These are phyloP conservation scores for Ictalurus punctatus DNA, from an alignment of 2,113 vertebrate species.

Conservation along the genomic window DNA sequence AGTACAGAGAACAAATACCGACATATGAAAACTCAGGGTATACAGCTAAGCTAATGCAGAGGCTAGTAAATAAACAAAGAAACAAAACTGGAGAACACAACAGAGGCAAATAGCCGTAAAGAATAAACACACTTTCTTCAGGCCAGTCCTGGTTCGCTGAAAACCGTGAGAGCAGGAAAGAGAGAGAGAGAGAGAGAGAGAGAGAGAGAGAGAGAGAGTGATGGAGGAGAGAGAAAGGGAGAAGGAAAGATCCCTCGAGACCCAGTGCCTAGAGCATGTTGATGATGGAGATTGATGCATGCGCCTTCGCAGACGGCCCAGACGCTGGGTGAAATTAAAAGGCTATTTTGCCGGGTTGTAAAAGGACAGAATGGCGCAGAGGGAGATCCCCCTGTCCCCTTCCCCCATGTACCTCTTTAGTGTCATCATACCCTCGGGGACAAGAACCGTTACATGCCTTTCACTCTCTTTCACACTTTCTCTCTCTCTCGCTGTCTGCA, in stretches of 20 bases:
- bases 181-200: constrained; percentile 27
- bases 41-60: neutral
- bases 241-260: constrained; percentile 71
- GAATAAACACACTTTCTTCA: constrained; percentile 15
- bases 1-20: neutral
- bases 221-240: constrained; percentile 46
- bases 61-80: neutral
- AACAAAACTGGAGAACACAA: neutral
- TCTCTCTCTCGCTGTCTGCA: constrained; percentile 5
- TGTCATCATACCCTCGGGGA: constrained; percentile 70
- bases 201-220: constrained; percentile 34
- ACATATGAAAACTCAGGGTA: neutral
- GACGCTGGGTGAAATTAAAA: constrained; percentile 79
- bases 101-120: neutral
- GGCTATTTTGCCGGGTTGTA: constrained; percentile 81
- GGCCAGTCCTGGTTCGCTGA: neutral
- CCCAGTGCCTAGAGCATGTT: constrained; percentile 60
- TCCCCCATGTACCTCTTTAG: constrained; percentile 70
- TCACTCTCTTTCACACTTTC: constrained; percentile 48
- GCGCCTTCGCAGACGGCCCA: constrained; percentile 73
- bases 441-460: constrained; percentile 65
- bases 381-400: constrained; percentile 45
- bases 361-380: constrained; percentile 71
- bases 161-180: neutral
- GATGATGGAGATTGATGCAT: constrained; percentile 80